phyloP scores from a whole-genome alignment of 2,888 invertebrate species.

The Aplocera efformata region DNA sequence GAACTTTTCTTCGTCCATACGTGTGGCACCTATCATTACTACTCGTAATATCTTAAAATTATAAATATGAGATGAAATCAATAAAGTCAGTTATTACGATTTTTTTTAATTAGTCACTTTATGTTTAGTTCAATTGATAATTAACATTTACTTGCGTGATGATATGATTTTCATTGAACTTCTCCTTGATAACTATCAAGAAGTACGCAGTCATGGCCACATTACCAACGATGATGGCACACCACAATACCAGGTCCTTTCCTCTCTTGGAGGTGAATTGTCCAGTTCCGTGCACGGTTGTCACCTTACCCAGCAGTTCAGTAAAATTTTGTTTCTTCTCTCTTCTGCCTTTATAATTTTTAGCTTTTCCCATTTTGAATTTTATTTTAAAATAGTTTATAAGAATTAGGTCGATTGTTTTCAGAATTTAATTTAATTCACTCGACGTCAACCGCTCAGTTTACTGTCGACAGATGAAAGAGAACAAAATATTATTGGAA shows the following conservation, averaged over 20 bases:
- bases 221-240: constrained; percentile 36
- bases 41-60: too few species aligned
- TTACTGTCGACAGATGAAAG: too few species aligned
- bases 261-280: constrained; percentile 39
- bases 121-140: neutral
- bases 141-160: constrained; percentile 48
- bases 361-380: neutral
- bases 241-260: constrained; percentile 39
- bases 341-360: constrained; percentile 17
- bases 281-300: constrained; percentile 52
- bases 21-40: too few species aligned
- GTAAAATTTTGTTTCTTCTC: constrained; percentile 12
- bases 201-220: constrained; percentile 40
- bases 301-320: constrained; percentile 36
- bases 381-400: too few species aligned
- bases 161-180: constrained; percentile 54
- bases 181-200: constrained; percentile 47
- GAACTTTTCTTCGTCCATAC: too few species aligned
- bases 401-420: too few species aligned
- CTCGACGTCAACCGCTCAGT: too few species aligned
- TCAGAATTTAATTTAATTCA: too few species aligned
- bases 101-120: too few species aligned
- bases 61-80: too few species aligned
- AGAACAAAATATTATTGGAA: too few species aligned
- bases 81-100: too few species aligned